Evolutionary conservation across 2,888 invertebrate species (phyloP), one percentile per base, ranked within the genome.

Genomic region (Carpatolechia fugitivella): DNA sequence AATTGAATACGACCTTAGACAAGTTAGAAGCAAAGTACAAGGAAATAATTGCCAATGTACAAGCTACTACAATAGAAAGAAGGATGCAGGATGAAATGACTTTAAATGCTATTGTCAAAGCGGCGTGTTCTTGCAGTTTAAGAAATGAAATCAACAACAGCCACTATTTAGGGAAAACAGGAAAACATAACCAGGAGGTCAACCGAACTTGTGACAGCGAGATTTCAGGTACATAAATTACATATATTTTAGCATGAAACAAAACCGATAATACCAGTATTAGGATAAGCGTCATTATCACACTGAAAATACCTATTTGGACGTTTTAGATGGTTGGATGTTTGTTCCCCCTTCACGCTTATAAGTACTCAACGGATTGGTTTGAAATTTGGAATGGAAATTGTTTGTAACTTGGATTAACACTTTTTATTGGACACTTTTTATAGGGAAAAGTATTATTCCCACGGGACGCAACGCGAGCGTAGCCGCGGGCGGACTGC

Each of bases 11-110:
- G 31, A 76, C 82, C 8, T 58, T 89, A 5, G 80, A 81, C 16
- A 89, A 86, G 68, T 68, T 90, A 20, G 89, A 90, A 66, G 66
- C 59, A 18, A 88, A 84, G 65, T 90, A 88, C 61, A 88, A 86
- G 65, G 82, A 85, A 14, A 85, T 89, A 8, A 82, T 90, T 14
- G 84, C 82, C 1, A 85, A 79, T 54, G 77, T 89, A 54, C 89
- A 90, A 71, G 76, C 85, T 1, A 85, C 86, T 0, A 85, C 89
- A 2, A 82, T 88, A 59, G 86, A 90, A 61, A 66, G 86, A 48
- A 75, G 85, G 55, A 72, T 85, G 56, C 86, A 87, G 51, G 89
- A 90, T 60, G 88, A 89, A 67, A 73, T 76, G 35, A 75, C 83
- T 1, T 65, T 90, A 11, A 85, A 86, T 63, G 72, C 83, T 1